A percentile compares a stretch with the other conserved stretches of the same genome.
These are phyloP conservation scores for Sinohyriopsis cumingii DNA, from an alignment of 2,888 invertebrate genomes.

Conservation along the genomic window DNA sequence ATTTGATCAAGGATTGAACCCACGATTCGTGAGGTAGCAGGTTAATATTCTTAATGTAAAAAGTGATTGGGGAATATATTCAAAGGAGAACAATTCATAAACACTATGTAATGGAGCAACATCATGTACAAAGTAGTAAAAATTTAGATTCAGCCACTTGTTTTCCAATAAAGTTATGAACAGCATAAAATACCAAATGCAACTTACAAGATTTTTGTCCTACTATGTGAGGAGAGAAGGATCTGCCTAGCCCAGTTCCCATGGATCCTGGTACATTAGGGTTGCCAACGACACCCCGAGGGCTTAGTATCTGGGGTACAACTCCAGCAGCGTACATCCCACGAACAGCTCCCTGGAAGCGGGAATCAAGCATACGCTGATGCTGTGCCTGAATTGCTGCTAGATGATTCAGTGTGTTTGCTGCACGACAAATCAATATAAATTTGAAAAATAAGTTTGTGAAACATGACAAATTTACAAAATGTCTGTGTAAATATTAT, in stretches of 20 bases:
- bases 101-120: too few relatives aligned
- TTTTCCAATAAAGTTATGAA: neutral
- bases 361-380: constrained; percentile 55
- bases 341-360: constrained; percentile 46
- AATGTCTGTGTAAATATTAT: too few relatives aligned
- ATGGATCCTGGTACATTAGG: constrained; percentile 16
- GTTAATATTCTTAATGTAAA: too few relatives aligned
- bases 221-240: constrained; percentile 46
- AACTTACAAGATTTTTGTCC: constrained; percentile 23
- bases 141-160: constrained; percentile 1
- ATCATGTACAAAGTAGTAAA: neutral
- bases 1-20: too few relatives aligned
- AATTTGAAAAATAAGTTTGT: too few relatives aligned
- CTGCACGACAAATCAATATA: too few relatives aligned
- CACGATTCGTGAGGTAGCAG: too few relatives aligned
- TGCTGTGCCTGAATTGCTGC: constrained; percentile 43
- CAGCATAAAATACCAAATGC: neutral
- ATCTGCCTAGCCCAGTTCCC: constrained; percentile 31
- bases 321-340: constrained; percentile 36
- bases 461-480: too few relatives aligned
- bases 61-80: too few relatives aligned
- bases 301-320: constrained; percentile 33
- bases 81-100: too few relatives aligned
- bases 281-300: constrained; percentile 29
- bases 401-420: constrained; percentile 9